These are phyloP conservation scores for Lophochroa leadbeateri DNA, from an alignment of 2,113 vertebrate genomes.

Conservation along the genomic window DNA sequence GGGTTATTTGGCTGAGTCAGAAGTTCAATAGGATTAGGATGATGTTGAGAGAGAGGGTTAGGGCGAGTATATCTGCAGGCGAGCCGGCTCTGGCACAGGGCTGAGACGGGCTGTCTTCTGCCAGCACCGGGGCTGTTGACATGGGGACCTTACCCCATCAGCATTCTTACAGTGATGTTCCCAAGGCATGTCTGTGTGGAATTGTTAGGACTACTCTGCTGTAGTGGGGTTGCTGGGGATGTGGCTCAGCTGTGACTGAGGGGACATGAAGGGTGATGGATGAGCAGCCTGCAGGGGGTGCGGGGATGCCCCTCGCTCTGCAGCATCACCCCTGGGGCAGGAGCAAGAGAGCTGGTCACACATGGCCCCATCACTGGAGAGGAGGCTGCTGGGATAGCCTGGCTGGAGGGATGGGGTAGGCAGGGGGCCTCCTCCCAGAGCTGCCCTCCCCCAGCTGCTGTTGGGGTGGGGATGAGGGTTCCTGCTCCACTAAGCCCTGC, in stretches of 20 bases:
- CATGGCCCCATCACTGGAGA: background rate
- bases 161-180: fast-evolving
- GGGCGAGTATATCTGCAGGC: too few relatives aligned
- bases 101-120: conserved; percentile 4
- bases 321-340: background rate
- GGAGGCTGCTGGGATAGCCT: background rate
- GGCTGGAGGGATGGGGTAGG: background rate
- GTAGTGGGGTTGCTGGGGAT: background rate
- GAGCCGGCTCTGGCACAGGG: background rate
- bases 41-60: too few relatives aligned
- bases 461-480: conserved; percentile 35
- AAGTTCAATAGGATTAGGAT: too few relatives aligned
- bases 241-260: fast-evolving
- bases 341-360: background rate
- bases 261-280: fast-evolving
- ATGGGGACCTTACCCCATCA: background rate
- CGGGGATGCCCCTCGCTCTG: background rate
- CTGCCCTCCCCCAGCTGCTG: conserved; percentile 42
- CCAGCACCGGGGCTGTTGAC: background rate
- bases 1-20: too few relatives aligned
- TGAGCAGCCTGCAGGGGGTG: background rate
- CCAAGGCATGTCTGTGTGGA: background rate
- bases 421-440: background rate
- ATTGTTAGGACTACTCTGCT: background rate
- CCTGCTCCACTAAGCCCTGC: conserved; percentile 61